Percentiles rank a stretch among this genome's conserved stretches.
phyloP scores from a whole-genome alignment of 1,140 invertebrate genomes.

The Propsilocerus akamusi region DNA sequence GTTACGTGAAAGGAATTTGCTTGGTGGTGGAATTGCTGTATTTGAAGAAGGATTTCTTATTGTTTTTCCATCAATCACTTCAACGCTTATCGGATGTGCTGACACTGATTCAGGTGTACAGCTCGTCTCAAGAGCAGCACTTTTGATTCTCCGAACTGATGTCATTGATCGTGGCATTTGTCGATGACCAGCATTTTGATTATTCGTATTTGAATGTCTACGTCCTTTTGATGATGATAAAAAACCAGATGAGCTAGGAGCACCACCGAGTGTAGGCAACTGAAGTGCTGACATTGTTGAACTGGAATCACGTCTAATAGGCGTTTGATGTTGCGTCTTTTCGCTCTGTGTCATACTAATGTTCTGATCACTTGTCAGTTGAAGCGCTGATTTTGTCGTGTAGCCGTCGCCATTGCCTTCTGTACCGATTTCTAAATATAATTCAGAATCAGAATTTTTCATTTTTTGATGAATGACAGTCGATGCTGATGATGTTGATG shows the following conservation, averaged over 20 bases:
- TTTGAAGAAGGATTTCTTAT: conserved; percentile 37
- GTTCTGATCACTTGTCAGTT: not conserved
- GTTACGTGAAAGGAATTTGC: conserved; percentile 40
- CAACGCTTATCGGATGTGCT: conserved; percentile 44
- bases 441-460: conserved; percentile 1
- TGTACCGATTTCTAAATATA: conserved; percentile 23
- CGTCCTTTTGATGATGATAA: conserved; percentile 13
- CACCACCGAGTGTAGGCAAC: conserved; percentile 22
- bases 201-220: conserved; percentile 41
- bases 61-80: conserved; percentile 40
- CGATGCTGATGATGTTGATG: not conserved
- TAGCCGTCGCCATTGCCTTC: conserved; percentile 20
- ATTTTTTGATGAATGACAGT: conserved; percentile 1
- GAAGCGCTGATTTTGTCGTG: not conserved
- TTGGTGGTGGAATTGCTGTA: conserved; percentile 38
- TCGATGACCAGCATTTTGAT: conserved; percentile 10
- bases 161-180: not conserved
- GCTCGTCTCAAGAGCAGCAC: conserved; percentile 41
- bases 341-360: conserved; percentile 18
- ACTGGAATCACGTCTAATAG: conserved; percentile 33
- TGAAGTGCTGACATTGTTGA: conserved; percentile 38
- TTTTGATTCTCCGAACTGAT: conserved; percentile 39
- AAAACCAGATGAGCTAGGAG: not conserved
- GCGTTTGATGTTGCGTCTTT: not conserved
- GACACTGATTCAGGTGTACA: conserved; percentile 40